Base-by-base conservation (phyloP, 2,797 vertebrate genomes). In the Cyprinella venusta region DNA sequence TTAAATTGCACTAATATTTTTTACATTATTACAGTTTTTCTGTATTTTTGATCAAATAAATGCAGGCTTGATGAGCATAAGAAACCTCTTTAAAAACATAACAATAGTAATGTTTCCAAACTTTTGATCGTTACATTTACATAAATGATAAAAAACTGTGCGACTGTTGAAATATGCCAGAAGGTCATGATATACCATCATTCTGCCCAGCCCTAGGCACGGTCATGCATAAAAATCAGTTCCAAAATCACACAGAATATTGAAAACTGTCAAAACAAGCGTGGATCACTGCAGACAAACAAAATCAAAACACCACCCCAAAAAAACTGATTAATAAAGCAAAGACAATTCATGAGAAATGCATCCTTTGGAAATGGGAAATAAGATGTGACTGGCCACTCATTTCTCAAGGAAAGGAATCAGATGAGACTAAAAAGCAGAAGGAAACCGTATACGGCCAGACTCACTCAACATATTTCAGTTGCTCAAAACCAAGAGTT, bases 381-480 rank as follows among this genome's bases (percentile, higher is more conserved):
- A 69, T 52, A 33, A 79, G 63, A 83, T 36, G 24, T 80, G 63
- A 71, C 61, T 61, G 75, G 78, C 18, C 71, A 78, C 54, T 75
- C 50, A 83, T 78, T 88, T 78, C 81, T 83, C 80, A 87, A 50
- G 36, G 63, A 86, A 65, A 86, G 68, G 78, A 70, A 74, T 87
- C 64, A 87, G 63, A 70, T 7, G 72, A n/a, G 18, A 59, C 69
- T 70, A 75, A 68, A 79, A 87, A 82, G 78, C 54, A 87, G 79
- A 69, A 88, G 71, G 74, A 86, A 76, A 76, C 69, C 65, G 56
- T 59, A 78, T 42, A 87, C 84, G 85, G 85, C 52, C 72, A 88
- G 80, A 81, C 76, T 68, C 15, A 21, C 63, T 76, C 36, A 40
- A 74, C 48, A 63, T 18, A 33, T 65, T 79, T 68, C 40, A 65